Conservation (phyloP, 2,888 invertebrate genomes). For the Lasioglossum morio region DNA sequence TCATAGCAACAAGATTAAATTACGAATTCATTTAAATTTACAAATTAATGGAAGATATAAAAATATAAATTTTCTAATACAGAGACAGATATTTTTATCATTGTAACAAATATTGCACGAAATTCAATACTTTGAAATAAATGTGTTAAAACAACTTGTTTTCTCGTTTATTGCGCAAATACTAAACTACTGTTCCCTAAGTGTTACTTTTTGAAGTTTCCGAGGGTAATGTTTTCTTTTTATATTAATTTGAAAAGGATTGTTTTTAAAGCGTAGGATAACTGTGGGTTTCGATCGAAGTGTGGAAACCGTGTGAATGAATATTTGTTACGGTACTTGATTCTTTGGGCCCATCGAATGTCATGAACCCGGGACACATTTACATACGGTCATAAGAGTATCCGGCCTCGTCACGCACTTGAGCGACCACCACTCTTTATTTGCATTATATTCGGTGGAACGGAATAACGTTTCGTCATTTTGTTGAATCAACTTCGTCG, state of each 20-base stretch:
- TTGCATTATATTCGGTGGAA: constrained; percentile 1
- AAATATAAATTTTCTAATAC: too few species aligned
- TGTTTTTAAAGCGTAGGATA: background rate
- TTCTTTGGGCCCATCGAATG: background rate
- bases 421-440: background rate
- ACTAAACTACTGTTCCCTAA: too few species aligned
- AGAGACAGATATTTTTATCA: too few species aligned
- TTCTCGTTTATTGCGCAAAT: too few species aligned
- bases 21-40: too few species aligned
- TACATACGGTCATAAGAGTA: constrained; percentile 15
- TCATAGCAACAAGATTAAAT: too few species aligned
- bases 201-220: too few species aligned
- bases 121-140: too few species aligned
- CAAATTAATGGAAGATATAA: too few species aligned
- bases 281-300: background rate
- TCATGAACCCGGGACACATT: constrained; percentile 18
- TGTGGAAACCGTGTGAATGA: background rate
- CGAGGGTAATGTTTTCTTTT: background rate
- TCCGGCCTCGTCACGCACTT: constrained; percentile 7
- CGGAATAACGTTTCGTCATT: background rate
- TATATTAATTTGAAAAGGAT: background rate
- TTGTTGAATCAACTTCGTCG: background rate
- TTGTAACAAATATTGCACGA: too few species aligned
- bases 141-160: too few species aligned
- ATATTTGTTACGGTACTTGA: constrained; percentile 9